These are phyloP conservation scores for Epirrhoe tristata DNA, from an alignment of 2,888 invertebrate species.

Conservation along the genomic window DNA sequence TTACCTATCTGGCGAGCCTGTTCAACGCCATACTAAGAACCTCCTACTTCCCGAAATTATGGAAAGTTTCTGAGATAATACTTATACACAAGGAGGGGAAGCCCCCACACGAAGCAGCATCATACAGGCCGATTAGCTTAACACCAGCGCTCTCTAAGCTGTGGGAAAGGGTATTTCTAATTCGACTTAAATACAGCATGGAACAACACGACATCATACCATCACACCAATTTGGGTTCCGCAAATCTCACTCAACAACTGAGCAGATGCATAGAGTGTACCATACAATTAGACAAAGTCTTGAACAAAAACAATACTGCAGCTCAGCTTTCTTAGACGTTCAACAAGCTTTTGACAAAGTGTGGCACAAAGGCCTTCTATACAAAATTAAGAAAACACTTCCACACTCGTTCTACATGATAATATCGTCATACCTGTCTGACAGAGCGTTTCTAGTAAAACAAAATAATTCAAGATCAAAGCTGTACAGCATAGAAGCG, in stretches of 20 bases:
- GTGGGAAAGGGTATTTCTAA: no score
- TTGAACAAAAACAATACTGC: neutral
- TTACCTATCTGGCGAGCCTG: neutral
- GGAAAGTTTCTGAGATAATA: neutral
- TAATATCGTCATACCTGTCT: neutral
- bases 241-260: neutral
- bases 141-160: no score
- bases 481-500: neutral
- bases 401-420: neutral
- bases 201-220: neutral
- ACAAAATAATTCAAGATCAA: no score
- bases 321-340: neutral
- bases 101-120: no score
- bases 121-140: no score
- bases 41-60: neutral
- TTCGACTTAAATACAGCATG: no score
- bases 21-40: neutral
- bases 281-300: neutral
- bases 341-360: slow-evolving; percentile 4
- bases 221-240: neutral
- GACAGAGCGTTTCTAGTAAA: neutral
- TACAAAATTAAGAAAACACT: neutral
- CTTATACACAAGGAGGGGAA: no score
- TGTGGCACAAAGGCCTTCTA: neutral
- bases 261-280: neutral